Evolutionary conservation across 2,888 invertebrate genomes (phyloP), one percentile per base, ranked within the genome.

Genomic region (Acleris laterana): DNA sequence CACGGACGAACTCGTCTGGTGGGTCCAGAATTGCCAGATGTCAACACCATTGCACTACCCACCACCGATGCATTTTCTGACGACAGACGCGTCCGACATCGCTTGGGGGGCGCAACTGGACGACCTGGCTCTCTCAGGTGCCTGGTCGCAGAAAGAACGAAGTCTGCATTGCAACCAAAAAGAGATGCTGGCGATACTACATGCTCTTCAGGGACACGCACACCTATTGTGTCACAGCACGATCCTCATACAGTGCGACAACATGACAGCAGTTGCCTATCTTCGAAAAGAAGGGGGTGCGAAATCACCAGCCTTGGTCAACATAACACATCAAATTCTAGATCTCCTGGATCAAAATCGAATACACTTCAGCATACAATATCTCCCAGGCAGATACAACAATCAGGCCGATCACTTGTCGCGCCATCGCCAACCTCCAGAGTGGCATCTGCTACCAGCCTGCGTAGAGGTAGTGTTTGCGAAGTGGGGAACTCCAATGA

Each of bases 301-400:
- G 28, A 28, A 28, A 5, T 28, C 28, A 28, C 28, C 28, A 28
- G 28, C 28, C 28, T 28, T 28, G 6, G 28, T 28, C 28, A 28
- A 28, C 28, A 28, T 28, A 28, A 28, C 28, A 1, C 6, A 28
- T 28, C 28, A 28, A 28, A 28, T 28, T 6, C 28, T 6, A 6
- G 5, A 28, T 28, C 5, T 6, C 5, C 28, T 28, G 6, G 5
- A 20, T 20, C 20, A 20, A 20, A 20, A 20, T 20, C 20, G 20
- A 20, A 77, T 73, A n/a, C 59, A 70, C 46, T 38, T 72, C 7
- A 68, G 5, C 5, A 32, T 70, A 11, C 60, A 69, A 22, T 58
- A 76, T 32, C 69, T 75, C 1, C 75, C 75, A 13, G 75, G 75
- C 17, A 69, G 9, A 38, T 74, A 65, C 74, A 76, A 75, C 71